phyloP scores from a whole-genome alignment of 2,113 vertebrate genomes.

The Malurus cyaneus region DNA sequence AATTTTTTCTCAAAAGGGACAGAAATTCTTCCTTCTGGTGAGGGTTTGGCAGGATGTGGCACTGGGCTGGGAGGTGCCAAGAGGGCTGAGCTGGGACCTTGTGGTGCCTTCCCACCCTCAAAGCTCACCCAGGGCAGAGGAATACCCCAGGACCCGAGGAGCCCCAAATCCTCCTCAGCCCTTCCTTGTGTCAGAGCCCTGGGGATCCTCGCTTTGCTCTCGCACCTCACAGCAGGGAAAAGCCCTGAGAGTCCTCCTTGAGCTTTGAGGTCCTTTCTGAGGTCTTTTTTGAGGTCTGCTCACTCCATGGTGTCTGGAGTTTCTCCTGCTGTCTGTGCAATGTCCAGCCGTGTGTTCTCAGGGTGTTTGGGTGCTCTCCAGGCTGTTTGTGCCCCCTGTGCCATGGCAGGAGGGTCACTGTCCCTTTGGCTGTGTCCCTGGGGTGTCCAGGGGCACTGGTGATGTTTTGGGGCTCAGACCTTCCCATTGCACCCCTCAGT shows the following conservation, averaged over 20 bases:
- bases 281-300: background rate
- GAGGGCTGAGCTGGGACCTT: background rate
- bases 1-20: background rate
- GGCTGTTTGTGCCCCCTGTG: rapidly evolving
- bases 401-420: background rate
- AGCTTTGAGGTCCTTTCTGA: background rate
- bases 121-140: background rate
- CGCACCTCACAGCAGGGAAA: background rate
- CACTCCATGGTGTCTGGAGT: rapidly evolving
- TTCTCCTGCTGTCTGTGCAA: background rate
- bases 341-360: background rate
- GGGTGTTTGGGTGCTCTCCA: rapidly evolving
- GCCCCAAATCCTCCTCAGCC: rapidly evolving
- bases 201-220: background rate
- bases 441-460: background rate
- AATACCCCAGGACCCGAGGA: rapidly evolving
- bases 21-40: background rate
- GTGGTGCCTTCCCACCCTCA: background rate
- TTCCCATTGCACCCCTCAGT: rapidly evolving
- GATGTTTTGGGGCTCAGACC: background rate
- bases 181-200: background rate
- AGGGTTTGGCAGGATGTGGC: background rate
- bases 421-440: background rate
- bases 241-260: background rate
- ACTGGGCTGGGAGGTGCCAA: rapidly evolving